Conservation (phyloP, 53 echinoderm and acorn worm genomes). For the Arbacia lixula region DNA sequence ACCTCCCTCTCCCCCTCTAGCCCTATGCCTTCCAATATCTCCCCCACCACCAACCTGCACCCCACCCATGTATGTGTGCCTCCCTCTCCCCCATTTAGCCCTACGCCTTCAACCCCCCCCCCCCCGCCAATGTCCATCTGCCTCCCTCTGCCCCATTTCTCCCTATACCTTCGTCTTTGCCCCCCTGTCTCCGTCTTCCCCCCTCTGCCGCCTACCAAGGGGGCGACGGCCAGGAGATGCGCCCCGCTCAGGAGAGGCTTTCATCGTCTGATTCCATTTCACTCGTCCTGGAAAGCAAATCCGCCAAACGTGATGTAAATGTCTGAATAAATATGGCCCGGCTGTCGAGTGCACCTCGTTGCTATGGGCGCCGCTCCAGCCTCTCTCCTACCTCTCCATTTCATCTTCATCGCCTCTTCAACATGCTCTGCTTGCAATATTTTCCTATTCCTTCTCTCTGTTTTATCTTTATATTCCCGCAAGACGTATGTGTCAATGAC, state of each 20-base stretch:
- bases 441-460: background rate
- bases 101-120: background rate
- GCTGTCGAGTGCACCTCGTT: background rate
- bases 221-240: no score
- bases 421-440: background rate
- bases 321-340: constrained; percentile 17
- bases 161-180: background rate
- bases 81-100: no score
- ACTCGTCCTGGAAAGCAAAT: constrained; percentile 50
- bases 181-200: background rate
- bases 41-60: no score
- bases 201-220: background rate
- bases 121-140: no score
- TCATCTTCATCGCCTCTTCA: constrained; percentile 1
- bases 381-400: background rate
- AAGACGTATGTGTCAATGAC: no score
- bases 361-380: background rate
- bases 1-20: background rate
- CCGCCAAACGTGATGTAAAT: constrained; percentile 53
- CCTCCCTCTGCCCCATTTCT: background rate
- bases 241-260: constrained; percentile 37
- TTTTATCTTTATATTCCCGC: no score
- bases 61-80: no score
- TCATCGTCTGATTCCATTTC: constrained; percentile 53
- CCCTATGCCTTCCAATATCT: no score